Evolutionary conservation across 2,888 invertebrate species (phyloP), one percentile per base, ranked within the genome.

Genomic region (Harpalus rubripes): DNA sequence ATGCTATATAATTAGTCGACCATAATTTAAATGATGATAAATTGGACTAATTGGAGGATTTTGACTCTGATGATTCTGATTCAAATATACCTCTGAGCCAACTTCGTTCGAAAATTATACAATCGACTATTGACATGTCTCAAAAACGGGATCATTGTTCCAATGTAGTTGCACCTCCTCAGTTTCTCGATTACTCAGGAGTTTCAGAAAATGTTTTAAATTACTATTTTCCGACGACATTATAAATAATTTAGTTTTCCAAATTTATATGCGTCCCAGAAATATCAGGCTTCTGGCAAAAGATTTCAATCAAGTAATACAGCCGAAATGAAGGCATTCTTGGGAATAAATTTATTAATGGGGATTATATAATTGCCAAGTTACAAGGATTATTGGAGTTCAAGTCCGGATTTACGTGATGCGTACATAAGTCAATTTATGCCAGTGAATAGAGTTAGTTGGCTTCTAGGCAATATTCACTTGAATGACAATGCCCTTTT

Each of bases 281-380:
- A 65, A n/a, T 18, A 61, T 18, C 16, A 18, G 22, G 63, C 1
- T 32, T n/a, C 74, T 39, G 44, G 44, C 1, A 76, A 76, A 52
- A 76, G 16, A 52, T 76, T 16, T 44, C 4, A 78, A 56, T 26
- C 78, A 78, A 56, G 2, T 16, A 56, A 78, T n/a, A 10, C 12
- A 78, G 22, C 18, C 10, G 78, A 78, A 56, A 78, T 78, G 7
- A 52, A 52, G 8, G 4, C 56, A 12, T 52, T 78, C n/a, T 78
- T 78, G 56, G 78, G 56, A 16, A 56, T 56, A 56, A 78, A 78
- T 78, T 56, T 78, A 22, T 26, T 78, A 18, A 78, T 56, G 78
- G 22, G 78, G 5, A 78, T 78, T 12, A 78, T 56, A 56, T 10
- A 3, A 56, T 56, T 78, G 22, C 78, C 78, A 16, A 78, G 78